Evolutionary conservation across 1,140 invertebrate species (phyloP).

Genomic region (Zaprionus nigranus): DNA sequence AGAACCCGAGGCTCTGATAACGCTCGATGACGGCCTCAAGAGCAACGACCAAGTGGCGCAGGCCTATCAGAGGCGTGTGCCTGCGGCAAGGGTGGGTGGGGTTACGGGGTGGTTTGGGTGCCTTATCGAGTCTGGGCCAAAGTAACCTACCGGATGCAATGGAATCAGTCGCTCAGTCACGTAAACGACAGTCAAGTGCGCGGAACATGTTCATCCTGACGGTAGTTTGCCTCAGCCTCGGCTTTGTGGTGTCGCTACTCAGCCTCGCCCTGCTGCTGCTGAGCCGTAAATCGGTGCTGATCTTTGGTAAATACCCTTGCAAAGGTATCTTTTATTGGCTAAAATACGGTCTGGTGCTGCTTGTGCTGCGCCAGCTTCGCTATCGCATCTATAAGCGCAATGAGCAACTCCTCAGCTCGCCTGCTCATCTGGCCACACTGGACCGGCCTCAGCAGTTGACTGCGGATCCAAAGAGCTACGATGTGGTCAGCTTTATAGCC

Average conservation of each 20-base stretch:
- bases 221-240: constrained; percentile 38
- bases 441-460: constrained; percentile 65
- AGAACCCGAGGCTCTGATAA: background rate
- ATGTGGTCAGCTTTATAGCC: constrained; percentile 77
- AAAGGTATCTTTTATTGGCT: constrained; percentile 72
- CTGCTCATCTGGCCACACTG: constrained; percentile 53
- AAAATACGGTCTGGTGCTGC: constrained; percentile 66
- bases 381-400: constrained; percentile 66
- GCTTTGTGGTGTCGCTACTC: constrained; percentile 36
- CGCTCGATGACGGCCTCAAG: constrained; percentile 5
- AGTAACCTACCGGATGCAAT: background rate
- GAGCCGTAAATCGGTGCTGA: constrained; percentile 60
- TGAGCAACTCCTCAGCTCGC: constrained; percentile 54
- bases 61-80: background rate
- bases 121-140: constrained; percentile 14
- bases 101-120: background rate
- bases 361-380: constrained; percentile 64
- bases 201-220: constrained; percentile 42
- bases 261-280: constrained; percentile 50
- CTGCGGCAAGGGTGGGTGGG: background rate
- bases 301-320: constrained; percentile 76
- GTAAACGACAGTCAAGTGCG: constrained; percentile 16
- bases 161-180: constrained; percentile 36
- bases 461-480: constrained; percentile 74
- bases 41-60: constrained; percentile 4